These are phyloP conservation scores for Knipowitschia caucasica DNA, from an alignment of 2,797 vertebrate species.

Conservation along the genomic window DNA sequence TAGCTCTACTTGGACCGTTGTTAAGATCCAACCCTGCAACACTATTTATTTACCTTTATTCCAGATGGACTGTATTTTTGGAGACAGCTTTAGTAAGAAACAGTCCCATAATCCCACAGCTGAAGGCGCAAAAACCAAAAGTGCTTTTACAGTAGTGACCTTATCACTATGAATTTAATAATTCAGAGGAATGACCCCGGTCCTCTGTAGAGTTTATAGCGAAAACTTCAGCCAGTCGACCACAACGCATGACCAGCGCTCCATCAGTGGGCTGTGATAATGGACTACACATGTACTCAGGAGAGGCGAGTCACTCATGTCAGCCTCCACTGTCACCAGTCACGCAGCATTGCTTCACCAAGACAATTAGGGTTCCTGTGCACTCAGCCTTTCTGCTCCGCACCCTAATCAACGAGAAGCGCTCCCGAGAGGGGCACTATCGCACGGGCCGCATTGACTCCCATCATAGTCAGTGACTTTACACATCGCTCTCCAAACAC, in stretches of 20 bases:
- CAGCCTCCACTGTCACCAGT: conserved; percentile 56
- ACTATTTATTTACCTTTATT: no score
- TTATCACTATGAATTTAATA: conserved; percentile 39
- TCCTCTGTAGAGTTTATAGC: not conserved
- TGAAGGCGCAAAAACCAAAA: not conserved
- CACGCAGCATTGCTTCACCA: conserved; percentile 52
- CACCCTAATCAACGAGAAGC: conserved; percentile 62
- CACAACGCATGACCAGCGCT: conserved; percentile 10
- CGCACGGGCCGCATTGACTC: conserved; percentile 45
- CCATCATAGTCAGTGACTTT: conserved; percentile 45
- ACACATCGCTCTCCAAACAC: not conserved
- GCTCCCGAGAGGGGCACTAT: conserved; percentile 33
- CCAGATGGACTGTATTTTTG: no score
- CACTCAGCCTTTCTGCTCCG: conserved; percentile 52
- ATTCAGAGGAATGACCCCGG: conserved; percentile 28
- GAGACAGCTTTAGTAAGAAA: not conserved
- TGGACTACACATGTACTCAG: conserved; percentile 37
- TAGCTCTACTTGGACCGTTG: no score
- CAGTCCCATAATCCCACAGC: conserved; percentile 8
- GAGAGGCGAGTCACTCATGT: conserved; percentile 47
- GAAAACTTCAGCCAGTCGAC: not conserved
- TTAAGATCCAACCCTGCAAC: no score
- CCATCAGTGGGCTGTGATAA: conserved; percentile 26
- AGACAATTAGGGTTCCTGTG: conserved; percentile 65
- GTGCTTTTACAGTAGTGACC: conserved; percentile 31